Evolutionary conservation across 1,140 invertebrate genomes (phyloP), one percentile per base, ranked within the genome.

Genomic region (Hypsibius dujardini): DNA sequence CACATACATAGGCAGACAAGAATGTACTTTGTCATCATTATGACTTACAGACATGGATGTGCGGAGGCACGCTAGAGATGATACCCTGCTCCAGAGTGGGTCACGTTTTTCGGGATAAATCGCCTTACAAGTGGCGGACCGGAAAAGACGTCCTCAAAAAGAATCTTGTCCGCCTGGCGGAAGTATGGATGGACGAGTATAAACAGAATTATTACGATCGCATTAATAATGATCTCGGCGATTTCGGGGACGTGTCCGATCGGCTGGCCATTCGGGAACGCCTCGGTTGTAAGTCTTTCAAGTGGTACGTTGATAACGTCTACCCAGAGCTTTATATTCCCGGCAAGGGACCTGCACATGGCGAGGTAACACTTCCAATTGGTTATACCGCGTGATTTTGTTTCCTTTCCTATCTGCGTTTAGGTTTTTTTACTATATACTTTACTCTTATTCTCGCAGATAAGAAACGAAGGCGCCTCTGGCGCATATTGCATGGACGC

Each of bases 181-280:
- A 95, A 81, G 92, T 94, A 59, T 95, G 90, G 91, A 92, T 95
- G 89, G 91, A 93, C 77, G 88, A 91, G 71, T 95, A 91, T 80
- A 95, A 94, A 79, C 86, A 90, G 74, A 89, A 89, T 78, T 93
- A 92, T 78, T 94, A 93, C 77, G 84, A 87, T 77, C 87, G 89
- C 74, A 88, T 47, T 47, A 40, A 47, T 46, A 76, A 67, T 59
- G 46, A 69, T 46, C 47, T 69, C 47, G 59, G 71, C 14, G 72
- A 77, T 69, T 73, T 77, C 42, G 74, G 73, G 3, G 84, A 86
- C 75, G 84, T 95, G 2, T 76, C 76, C 1, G 75, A 77, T n/a
- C 73, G 81, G 56, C 76, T 76, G 50, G 74, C 74, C 28, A 71
- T 82, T 46, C 72, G 80, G 46, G 72, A 80, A 72, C 74, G 72